These are phyloP conservation scores for Liodrosophila aerea DNA, from an alignment of 2,888 invertebrate genomes.

Conservation along the genomic window DNA sequence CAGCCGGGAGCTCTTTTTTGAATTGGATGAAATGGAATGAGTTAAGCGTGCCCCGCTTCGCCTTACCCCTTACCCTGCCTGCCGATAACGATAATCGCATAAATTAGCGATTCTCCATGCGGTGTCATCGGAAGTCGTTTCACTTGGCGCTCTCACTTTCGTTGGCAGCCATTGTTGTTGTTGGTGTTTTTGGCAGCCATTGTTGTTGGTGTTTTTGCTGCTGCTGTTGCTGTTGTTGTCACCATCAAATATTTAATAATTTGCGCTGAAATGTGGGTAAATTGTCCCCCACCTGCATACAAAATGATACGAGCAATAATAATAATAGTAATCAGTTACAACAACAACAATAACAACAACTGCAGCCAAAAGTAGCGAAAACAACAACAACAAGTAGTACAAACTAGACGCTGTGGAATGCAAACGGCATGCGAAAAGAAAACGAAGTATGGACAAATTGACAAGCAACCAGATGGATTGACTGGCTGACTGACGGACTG, in stretches of 20 bases:
- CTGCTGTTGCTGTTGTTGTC: constrained; percentile 11
- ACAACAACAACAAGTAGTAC: constrained; percentile 8
- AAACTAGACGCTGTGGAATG: constrained; percentile 64
- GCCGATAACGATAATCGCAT: constrained; percentile 64
- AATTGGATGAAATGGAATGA: neutral
- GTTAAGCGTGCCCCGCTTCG: constrained; percentile 14
- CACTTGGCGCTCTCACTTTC: constrained; percentile 71
- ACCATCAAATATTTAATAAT: constrained; percentile 71
- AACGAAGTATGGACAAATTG: constrained; percentile 60
- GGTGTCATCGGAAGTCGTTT: constrained; percentile 58
- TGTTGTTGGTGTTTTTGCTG: neutral
- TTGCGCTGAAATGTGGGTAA: constrained; percentile 71
- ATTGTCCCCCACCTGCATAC: constrained; percentile 42
- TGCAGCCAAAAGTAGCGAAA: too few relatives aligned
- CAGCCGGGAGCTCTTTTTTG: constrained; percentile 17
- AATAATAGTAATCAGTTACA: constrained; percentile 43
- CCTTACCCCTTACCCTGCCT: constrained; percentile 15
- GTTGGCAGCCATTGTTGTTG: constrained; percentile 31
- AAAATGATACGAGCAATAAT: too few relatives aligned
- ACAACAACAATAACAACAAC: too few relatives aligned
- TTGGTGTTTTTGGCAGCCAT: constrained; percentile 34
- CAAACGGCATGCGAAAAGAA: constrained; percentile 67
- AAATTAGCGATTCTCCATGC: constrained; percentile 65
- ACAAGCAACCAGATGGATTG: constrained; percentile 21
- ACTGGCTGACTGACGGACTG: constrained; percentile 18